phyloP scores from a whole-genome alignment of 2,888 invertebrate species.

The Cremastinae sp. region DNA sequence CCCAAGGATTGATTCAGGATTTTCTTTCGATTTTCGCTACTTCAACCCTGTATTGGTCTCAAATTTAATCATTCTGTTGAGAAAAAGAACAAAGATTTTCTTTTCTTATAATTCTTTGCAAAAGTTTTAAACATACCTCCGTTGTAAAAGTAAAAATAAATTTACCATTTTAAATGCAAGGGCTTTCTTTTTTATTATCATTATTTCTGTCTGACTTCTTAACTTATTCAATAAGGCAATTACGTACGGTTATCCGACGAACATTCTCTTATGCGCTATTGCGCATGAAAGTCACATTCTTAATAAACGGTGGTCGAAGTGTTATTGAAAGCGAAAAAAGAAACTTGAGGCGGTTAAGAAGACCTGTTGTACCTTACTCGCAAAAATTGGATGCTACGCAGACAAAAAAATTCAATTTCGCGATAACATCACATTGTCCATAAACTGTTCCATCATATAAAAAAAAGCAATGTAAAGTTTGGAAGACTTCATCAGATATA shows the following conservation, averaged over 20 bases:
- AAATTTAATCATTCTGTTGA: no score
- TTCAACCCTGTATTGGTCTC: conserved; percentile 9
- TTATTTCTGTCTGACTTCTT: conserved; percentile 45
- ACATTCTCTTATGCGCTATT: conserved; percentile 71
- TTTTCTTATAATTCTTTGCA: no score
- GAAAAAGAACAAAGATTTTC: no score
- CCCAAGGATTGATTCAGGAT: conserved; percentile 6
- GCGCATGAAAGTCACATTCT: no score
- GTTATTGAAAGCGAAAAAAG: conserved; percentile 38
- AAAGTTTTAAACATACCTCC: no score
- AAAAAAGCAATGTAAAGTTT: conserved; percentile 11
- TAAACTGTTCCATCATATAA: conserved; percentile 7
- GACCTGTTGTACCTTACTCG: conserved; percentile 33
- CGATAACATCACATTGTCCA: conserved; percentile 38
- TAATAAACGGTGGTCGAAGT: no score
- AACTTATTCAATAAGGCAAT: conserved; percentile 71
- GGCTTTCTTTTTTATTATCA: conserved; percentile 26
- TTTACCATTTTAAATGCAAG: no score
- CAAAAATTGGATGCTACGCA: conserved; percentile 20
- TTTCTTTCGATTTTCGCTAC: conserved; percentile 17
- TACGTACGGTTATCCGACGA: conserved; percentile 71
- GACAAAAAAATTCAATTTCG: conserved; percentile 27
- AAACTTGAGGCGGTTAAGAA: conserved; percentile 30
- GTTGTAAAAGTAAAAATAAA: no score
- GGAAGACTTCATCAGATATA: no score